Conservation (phyloP, 1,140 invertebrate genomes). For the Caenorhabditis brenneri region DNA sequence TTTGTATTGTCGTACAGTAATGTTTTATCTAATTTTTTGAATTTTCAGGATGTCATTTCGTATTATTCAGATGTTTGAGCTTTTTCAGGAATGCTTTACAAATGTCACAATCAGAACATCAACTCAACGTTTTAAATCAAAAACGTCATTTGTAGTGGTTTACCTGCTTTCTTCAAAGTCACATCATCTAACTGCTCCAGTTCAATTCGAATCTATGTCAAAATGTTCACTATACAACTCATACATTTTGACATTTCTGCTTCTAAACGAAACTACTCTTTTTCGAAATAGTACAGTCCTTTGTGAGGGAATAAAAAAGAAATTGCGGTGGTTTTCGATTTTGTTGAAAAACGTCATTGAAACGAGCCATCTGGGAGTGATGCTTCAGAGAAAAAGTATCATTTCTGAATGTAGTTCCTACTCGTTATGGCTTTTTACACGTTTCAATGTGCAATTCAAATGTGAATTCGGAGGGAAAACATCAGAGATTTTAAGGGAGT, state of each 20-base stretch:
- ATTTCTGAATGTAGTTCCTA: slow-evolving; percentile 36
- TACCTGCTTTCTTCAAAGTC: background rate
- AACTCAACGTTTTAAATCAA: background rate
- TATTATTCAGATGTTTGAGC: too few species aligned
- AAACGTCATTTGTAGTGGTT: background rate
- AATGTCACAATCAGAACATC: background rate
- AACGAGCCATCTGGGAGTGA: slow-evolving; percentile 23
- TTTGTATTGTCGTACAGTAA: too few species aligned
- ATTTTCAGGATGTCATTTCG: background rate
- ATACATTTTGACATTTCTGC: background rate
- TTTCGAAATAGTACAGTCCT: background rate
- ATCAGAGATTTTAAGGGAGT: slow-evolving; percentile 16
- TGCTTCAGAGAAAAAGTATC: slow-evolving; percentile 25
- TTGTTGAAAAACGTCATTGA: background rate
- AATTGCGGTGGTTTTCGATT: slow-evolving; percentile 7
- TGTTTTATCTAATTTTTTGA: too few species aligned
- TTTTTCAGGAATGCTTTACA: too few species aligned
- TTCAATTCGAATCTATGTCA: background rate
- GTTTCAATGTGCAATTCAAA: slow-evolving; percentile 6
- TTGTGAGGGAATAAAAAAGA: background rate
- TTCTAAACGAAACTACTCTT: background rate
- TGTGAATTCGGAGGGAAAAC: background rate
- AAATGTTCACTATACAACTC: background rate
- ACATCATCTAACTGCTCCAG: background rate
- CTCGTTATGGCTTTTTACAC: slow-evolving; percentile 31